Evolutionary conservation across 1,140 invertebrate species (phyloP).

Genomic region (Bradysia coprophila): DNA sequence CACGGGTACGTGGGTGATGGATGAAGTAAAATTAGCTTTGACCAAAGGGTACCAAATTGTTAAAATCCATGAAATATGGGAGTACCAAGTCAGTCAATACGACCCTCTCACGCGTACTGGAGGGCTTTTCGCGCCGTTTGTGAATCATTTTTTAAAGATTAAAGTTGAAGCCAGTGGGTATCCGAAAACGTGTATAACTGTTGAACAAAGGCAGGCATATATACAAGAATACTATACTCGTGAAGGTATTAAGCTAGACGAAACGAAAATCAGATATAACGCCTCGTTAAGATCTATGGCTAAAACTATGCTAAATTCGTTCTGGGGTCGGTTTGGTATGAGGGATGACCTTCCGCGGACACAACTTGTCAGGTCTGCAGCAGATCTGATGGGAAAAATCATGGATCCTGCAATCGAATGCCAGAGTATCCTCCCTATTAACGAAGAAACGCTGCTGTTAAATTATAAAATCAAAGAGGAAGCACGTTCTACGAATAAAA

Average conservation of each 20-base stretch:
- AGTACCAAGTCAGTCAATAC: neutral
- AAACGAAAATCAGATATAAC: neutral
- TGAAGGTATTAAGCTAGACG: neutral
- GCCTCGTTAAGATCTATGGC: neutral
- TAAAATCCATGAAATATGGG: neutral
- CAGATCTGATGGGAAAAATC: neutral
- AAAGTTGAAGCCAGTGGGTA: conserved; percentile 18
- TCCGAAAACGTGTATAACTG: conserved; percentile 11
- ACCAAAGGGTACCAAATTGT: conserved; percentile 13
- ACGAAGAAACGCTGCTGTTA: neutral
- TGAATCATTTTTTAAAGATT: conserved; percentile 17
- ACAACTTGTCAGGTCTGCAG: neutral
- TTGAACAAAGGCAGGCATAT: neutral
- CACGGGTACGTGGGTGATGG: conserved; percentile 19
- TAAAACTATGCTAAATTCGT: neutral
- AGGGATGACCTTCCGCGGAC: neutral
- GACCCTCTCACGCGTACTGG: conserved; percentile 7
- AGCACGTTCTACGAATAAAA: neutral
- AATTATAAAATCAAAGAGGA: neutral
- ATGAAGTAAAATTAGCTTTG: conserved; percentile 19
- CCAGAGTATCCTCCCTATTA: conserved; percentile 4
- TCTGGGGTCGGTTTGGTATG: neutral
- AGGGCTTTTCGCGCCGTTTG: conserved; percentile 14
- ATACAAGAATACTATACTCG: neutral
- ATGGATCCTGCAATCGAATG: conserved; percentile 6